A percentile compares a stretch with the other conserved stretches of the same genome.
These are phyloP conservation scores for Patiria pectinifera DNA, from an alignment of 53 echinoderm and acorn worm genomes.

Conservation along the genomic window DNA sequence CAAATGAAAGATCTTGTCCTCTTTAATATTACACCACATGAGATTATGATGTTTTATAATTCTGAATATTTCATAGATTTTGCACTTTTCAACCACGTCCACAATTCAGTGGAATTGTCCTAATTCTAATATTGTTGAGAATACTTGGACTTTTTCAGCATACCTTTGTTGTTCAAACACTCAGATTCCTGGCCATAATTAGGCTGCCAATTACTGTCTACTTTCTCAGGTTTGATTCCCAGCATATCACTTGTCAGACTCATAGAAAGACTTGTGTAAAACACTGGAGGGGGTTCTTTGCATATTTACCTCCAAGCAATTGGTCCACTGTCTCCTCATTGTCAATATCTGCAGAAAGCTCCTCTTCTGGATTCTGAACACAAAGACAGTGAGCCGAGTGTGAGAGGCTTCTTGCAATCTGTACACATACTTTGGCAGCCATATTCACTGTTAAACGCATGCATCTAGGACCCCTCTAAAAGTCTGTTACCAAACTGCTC, in stretches of 20 bases:
- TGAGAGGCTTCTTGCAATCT: not conserved
- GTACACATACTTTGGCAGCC: not conserved
- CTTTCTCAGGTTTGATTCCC: not conserved
- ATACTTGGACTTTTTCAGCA: too few species aligned
- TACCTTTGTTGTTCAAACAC: too few species aligned
- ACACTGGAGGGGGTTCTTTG: not conserved
- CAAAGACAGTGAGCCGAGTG: not conserved
- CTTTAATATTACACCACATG: too few species aligned
- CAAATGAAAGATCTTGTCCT: too few species aligned
- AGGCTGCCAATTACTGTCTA: not conserved
- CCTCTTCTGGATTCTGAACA: constrained; percentile 27
- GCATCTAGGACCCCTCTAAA: too few species aligned
- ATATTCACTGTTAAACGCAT: too few species aligned
- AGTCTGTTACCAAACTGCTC: too few species aligned
- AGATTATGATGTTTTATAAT: too few species aligned
- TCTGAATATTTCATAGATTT: too few species aligned
- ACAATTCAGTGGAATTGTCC: too few species aligned
- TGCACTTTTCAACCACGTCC: too few species aligned
- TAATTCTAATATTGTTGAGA: too few species aligned
- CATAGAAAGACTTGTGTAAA: not conserved
- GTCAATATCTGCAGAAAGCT: constrained; percentile 11
- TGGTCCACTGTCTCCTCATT: constrained; percentile 31
- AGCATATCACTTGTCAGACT: not conserved
- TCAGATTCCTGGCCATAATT: not conserved
- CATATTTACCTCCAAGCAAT: constrained; percentile 41